phyloP scores from a whole-genome alignment of 2,888 invertebrate genomes.

The Drosophila stalkeri region DNA sequence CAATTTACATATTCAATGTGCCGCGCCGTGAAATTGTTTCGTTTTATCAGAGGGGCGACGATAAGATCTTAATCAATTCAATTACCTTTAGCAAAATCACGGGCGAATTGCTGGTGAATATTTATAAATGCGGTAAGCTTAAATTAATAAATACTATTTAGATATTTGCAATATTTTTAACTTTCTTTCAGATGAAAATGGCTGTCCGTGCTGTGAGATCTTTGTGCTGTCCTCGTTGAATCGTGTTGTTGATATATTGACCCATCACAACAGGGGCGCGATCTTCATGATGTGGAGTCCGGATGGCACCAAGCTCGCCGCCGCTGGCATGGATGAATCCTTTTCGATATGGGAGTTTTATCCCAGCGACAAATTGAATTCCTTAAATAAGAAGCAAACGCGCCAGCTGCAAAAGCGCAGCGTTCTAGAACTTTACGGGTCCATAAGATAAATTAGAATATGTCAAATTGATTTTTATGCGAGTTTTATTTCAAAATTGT shows the following conservation, averaged over 20 bases:
- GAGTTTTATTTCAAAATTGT: constrained; percentile 61
- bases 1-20: constrained; percentile 80
- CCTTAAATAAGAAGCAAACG: constrained; percentile 1
- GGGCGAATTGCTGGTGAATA: constrained; percentile 85
- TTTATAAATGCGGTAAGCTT: constrained; percentile 64
- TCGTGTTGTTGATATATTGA: constrained; percentile 82
- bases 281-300: constrained; percentile 84
- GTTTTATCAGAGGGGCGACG: constrained; percentile 79
- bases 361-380: constrained; percentile 43
- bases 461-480: constrained; percentile 10
- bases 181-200: constrained; percentile 54
- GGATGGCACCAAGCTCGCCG: constrained; percentile 81
- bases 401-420: constrained; percentile 4
- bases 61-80: constrained; percentile 77
- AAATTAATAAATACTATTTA: neutral
- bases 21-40: constrained; percentile 80
- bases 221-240: constrained; percentile 83
- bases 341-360: constrained; percentile 85
- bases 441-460: constrained; percentile 18
- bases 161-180: neutral
- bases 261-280: constrained; percentile 75
- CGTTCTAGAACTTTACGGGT: constrained; percentile 20
- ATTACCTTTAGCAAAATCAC: constrained; percentile 85
- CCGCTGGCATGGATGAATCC: constrained; percentile 84
- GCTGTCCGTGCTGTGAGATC: constrained; percentile 69